phyloP scores from a whole-genome alignment of 2,797 vertebrate genomes.

The Mormyrops attenuatus region DNA sequence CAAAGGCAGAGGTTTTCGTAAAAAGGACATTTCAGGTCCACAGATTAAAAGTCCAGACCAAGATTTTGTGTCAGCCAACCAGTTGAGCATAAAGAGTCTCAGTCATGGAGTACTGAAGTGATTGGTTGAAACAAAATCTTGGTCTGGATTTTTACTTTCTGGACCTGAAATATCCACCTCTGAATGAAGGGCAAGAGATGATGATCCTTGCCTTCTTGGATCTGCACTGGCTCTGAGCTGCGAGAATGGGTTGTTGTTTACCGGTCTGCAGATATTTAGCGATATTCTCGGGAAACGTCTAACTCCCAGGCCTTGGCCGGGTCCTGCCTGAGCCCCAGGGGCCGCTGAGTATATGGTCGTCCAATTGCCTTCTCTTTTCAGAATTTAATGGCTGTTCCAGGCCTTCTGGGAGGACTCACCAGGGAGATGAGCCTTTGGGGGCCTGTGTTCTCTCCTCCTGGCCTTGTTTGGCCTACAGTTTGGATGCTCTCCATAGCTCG shows the following conservation, averaged over 20 bases:
- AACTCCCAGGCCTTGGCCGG: not conserved
- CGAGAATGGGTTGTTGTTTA: not conserved
- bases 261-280: not conserved
- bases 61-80: not conserved
- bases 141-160: not conserved
- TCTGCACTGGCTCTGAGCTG: not conserved
- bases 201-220: not conserved
- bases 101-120: not conserved
- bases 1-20: not conserved
- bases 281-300: not conserved
- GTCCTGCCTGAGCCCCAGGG: not conserved
- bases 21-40: not conserved
- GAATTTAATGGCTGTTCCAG: not conserved
- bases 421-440: not conserved
- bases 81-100: not conserved
- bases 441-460: not conserved
- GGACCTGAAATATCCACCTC: not conserved
- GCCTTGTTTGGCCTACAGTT: not conserved
- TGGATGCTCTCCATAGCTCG: not conserved
- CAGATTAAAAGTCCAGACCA: not conserved
- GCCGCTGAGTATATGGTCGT: not conserved
- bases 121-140: not conserved
- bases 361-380: slow-evolving; percentile 15
- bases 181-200: not conserved
- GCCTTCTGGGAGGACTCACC: not conserved